Percentiles rank a stretch among this genome's conserved stretches.
These are phyloP conservation scores for Ligdia adustata DNA, from an alignment of 2,888 invertebrate genomes.

Conservation along the genomic window DNA sequence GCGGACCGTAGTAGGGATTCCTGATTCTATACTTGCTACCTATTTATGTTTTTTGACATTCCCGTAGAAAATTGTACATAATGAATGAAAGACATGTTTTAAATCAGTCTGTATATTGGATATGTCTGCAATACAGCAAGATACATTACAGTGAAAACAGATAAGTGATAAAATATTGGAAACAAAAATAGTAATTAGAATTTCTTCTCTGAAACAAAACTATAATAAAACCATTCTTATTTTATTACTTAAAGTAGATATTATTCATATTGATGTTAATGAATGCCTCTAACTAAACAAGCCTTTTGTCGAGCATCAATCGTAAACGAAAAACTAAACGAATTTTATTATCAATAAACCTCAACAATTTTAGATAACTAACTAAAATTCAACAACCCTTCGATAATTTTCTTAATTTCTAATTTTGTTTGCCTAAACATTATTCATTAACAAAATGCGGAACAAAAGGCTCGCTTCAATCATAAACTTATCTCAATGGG, in stretches of 20 bases:
- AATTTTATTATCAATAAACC: constrained; percentile 70
- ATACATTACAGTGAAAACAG: constrained; percentile 84
- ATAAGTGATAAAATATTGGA: constrained; percentile 83
- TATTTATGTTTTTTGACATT: too few relatives aligned
- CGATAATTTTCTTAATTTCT: constrained; percentile 78
- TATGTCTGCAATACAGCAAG: constrained; percentile 85
- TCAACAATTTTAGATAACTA: constrained; percentile 81
- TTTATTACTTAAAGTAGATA: constrained; percentile 75
- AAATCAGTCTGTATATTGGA: constrained; percentile 85
- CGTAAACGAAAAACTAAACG: constrained; percentile 74
- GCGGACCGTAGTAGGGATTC: too few relatives aligned
- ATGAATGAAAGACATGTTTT: constrained; percentile 56
- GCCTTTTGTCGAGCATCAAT: constrained; percentile 74
- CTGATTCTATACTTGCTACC: too few relatives aligned
- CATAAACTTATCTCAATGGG: constrained; percentile 84
- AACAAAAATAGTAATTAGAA: constrained; percentile 84
- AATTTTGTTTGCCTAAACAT: constrained; percentile 82
- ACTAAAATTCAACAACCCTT: constrained; percentile 80
- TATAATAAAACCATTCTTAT: constrained; percentile 82
- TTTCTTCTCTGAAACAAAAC: constrained; percentile 82
- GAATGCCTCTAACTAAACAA: constrained; percentile 80
- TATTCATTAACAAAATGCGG: constrained; percentile 73
- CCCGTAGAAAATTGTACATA: too few relatives aligned
- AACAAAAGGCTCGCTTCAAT: constrained; percentile 78
- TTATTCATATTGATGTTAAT: constrained; percentile 81